These are phyloP conservation scores for Pterois miles DNA, from an alignment of 2,797 vertebrate species.

Conservation along the genomic window DNA sequence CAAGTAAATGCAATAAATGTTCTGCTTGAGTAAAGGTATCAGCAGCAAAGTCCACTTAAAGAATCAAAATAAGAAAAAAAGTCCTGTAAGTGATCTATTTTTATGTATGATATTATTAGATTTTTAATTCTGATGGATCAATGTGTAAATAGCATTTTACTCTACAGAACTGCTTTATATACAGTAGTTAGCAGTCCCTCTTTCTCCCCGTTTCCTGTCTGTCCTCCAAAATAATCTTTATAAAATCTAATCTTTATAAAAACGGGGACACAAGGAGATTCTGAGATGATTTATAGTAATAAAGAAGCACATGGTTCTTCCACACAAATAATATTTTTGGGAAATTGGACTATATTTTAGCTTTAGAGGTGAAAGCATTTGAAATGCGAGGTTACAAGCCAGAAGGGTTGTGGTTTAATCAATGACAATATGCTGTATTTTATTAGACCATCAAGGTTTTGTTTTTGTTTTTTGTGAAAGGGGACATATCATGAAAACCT, in stretches of 20 bases:
- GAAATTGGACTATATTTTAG: too few species aligned
- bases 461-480: too few species aligned
- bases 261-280: too few species aligned
- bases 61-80: background rate
- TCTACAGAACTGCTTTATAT: background rate
- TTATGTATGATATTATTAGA: background rate
- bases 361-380: background rate
- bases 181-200: too few species aligned
- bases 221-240: too few species aligned
- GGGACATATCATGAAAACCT: too few species aligned
- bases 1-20: background rate
- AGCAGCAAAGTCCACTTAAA: background rate
- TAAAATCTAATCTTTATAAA: too few species aligned
- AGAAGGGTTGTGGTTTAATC: background rate
- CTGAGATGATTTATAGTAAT: background rate
- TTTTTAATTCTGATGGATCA: background rate
- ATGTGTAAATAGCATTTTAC: background rate
- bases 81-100: background rate
- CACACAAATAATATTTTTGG: background rate
- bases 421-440: background rate
- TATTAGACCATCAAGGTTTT: background rate
- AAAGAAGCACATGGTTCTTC: background rate
- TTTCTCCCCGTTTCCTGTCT: too few species aligned
- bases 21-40: background rate
- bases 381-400: background rate